These are phyloP conservation scores for Zosterops japonicus DNA, from an alignment of 2,113 vertebrate species.

Conservation along the genomic window DNA sequence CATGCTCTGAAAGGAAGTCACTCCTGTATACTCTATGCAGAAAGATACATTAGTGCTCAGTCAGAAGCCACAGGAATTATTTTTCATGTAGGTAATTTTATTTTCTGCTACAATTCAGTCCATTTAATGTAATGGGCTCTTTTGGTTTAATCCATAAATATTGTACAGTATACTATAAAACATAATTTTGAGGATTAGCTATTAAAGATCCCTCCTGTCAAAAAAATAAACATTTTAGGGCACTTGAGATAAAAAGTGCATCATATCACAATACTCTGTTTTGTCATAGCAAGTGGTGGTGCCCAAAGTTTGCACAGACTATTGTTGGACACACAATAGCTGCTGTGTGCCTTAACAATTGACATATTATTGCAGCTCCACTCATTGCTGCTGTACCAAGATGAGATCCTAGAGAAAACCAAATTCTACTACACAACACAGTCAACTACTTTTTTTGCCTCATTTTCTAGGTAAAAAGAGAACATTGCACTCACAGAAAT, in stretches of 20 bases:
- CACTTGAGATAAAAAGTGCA: not conserved
- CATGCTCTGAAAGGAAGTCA: not conserved
- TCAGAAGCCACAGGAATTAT: not conserved
- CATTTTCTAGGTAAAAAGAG: not conserved
- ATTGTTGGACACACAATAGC: not conserved
- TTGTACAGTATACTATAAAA: fast-evolving
- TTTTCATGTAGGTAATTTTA: not conserved
- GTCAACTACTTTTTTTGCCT: not conserved
- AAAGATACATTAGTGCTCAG: not conserved
- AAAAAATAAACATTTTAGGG: not conserved
- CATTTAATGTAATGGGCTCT: not conserved
- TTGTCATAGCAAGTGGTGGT: not conserved
- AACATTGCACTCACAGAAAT: not conserved
- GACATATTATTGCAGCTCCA: not conserved
- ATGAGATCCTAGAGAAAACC: not conserved
- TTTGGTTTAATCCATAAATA: not conserved
- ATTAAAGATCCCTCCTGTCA: not conserved
- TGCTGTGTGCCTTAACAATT: constrained; percentile 22
- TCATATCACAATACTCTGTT: not conserved
- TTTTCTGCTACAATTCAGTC: not conserved
- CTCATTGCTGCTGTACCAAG: not conserved
- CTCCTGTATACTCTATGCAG: not conserved
- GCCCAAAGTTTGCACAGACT: not conserved
- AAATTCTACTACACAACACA: not conserved
- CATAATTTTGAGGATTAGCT: not conserved